Base-by-base conservation (phyloP, 2,113 vertebrate genomes). In the Rhinolophus ferrumequinum region DNA sequence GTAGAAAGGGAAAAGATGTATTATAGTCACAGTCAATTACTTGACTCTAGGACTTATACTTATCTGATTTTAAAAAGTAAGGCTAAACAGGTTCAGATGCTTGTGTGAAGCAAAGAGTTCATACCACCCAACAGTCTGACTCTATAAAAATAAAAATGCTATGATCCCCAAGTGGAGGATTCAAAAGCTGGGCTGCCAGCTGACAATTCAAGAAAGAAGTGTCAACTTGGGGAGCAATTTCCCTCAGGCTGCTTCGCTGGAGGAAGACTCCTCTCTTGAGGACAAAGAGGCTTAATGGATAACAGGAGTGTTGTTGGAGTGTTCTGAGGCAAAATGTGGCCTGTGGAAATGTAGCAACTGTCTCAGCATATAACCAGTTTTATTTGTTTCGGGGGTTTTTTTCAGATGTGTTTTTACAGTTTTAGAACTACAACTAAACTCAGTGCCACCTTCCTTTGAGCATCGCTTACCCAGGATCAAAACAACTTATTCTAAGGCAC, bases 31-130 rank as follows among this genome's bases (percentile, higher is more conserved):
- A 58, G 22, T 62, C 16, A 35, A 19, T 77, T 87, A 69, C 83
- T 81, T 56, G 30, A 80, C 58, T 81, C n/a, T 47, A 54, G 56
- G 50, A 28, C 10, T 91, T 88, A 13, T 1, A 66, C 41, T 73
- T 84, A 75, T 11, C 88, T 88, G 41, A 41, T 92, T 70, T 87
- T 41, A n/a, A 88, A 92, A 93, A 82, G 44, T 69, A 87, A 94
- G 85, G 47, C 26, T 81, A 22, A 69, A 93, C 35, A 5, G 0
- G 14, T 33, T 93, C 50, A 0, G 58, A 38, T 79, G 76, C 66
- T 54, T 54, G 30, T 66, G 12, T 47, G 44, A 67, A 72, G 30
- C 41, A 85, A 70, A 70, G 8, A 69, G 79, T 58, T 44, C 41
- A 22, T 14, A 26, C 18, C 44, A 64, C 58, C 33, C 24, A 73